Evolutionary conservation across 2,888 invertebrate genomes (phyloP), one percentile per base, ranked within the genome.

Genomic region (Standfussiana lucernea): DNA sequence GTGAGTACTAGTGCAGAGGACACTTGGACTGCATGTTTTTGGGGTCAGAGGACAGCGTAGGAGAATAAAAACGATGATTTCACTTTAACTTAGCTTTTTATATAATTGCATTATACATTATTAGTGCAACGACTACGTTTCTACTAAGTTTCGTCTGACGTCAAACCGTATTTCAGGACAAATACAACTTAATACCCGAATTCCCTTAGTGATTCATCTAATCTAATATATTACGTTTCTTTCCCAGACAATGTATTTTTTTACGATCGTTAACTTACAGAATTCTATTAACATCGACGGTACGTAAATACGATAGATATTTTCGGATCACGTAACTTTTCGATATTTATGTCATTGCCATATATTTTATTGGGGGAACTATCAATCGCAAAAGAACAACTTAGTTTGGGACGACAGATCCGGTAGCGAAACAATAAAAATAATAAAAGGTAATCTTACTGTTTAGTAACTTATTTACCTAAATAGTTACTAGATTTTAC

Each of bases 241-340:
- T 62, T 24, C n/a, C 35, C 6, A 79, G 45, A 75, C 62, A 75
- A 75, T 67, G 42, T 82, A 75, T 53, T 42, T 71, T 79, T 79
- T 68, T 82, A 56, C 76, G 82, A 56, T 11, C 11, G 5, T 56
- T 62, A 64, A 56, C 82, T 45, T 62, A 81, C 53, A 67, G 61
- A 67, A 66, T n/a, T 42, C 50, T 66, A 66, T 66, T 56, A 82
- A 82, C 66, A 68, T 56, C 45, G 40, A 24, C 37, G n/a, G 66
- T 62, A 56, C 53, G 56, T 64, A 76, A 81, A 79, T 68, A 47
- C 32, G 62, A 68, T 35, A 56, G 37, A 76, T 76, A 79, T 75
- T 82, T 82, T 76, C 40, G 40, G 32, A 64, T 82, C 79, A 68
- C 62, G 47, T 79, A 76, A 56, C 76, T 68, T 82, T 76, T 64